Evolutionary conservation across 2,797 vertebrate genomes (phyloP).

Genomic region (Echeneis naucrates): DNA sequence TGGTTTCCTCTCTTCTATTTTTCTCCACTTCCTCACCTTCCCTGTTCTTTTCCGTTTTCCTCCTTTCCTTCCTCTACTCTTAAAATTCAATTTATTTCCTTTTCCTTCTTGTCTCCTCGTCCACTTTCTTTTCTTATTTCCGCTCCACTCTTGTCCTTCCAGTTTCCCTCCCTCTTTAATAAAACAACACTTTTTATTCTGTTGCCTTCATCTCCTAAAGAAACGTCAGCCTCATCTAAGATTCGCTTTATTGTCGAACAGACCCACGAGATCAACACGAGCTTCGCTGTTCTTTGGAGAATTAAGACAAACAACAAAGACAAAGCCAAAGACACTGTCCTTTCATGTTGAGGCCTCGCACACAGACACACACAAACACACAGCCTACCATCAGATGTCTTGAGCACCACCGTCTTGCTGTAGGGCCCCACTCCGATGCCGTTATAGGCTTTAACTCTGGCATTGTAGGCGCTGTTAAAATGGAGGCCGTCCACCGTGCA

Average conservation of each 20-base stretch:
- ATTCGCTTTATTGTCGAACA: neutral
- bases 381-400: constrained; percentile 93
- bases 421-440: constrained; percentile 92
- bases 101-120: no score
- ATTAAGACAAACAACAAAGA: neutral
- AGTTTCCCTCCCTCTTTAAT: neutral
- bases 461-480: constrained; percentile 98
- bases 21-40: neutral
- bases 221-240: neutral
- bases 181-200: neutral
- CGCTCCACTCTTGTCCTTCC: no score
- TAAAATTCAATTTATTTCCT: no score
- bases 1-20: neutral
- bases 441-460: constrained; percentile 97
- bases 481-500: constrained; percentile 98
- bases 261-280: neutral
- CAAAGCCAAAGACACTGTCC: neutral
- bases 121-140: neutral
- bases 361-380: constrained; percentile 9
- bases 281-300: neutral
- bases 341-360: neutral
- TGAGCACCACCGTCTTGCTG: constrained; percentile 96
- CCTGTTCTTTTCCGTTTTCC: neutral
- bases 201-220: neutral
- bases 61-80: neutral